phyloP scores from a whole-genome alignment of 2,888 invertebrate genomes.

The Chelonus formosanus region DNA sequence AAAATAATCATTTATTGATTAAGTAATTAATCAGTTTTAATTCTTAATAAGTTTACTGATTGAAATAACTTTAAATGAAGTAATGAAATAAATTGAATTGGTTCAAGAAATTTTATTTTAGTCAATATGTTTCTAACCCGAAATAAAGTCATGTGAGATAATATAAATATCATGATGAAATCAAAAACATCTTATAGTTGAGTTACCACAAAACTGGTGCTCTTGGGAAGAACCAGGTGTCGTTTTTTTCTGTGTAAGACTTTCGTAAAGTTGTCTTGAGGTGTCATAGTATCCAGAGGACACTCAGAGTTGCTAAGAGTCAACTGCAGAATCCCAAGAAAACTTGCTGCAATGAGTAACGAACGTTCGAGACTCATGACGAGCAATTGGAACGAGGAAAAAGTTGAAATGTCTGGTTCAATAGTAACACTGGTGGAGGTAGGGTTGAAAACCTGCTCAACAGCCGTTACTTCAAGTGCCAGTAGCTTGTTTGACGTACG shows the following conservation, averaged over 20 bases:
- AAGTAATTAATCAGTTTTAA: too few relatives aligned
- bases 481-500: slow-evolving; percentile 41
- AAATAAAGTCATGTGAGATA: neutral
- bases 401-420: slow-evolving; percentile 9
- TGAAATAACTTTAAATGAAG: neutral
- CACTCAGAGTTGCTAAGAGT: slow-evolving; percentile 43
- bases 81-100: neutral
- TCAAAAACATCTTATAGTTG: neutral
- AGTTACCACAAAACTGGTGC: slow-evolving; percentile 64
- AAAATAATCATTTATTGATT: neutral
- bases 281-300: slow-evolving; percentile 43
- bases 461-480: slow-evolving; percentile 16
- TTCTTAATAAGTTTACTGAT: too few relatives aligned
- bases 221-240: slow-evolving; percentile 63
- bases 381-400: slow-evolving; percentile 33
- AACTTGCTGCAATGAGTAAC: slow-evolving; percentile 43
- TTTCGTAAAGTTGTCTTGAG: slow-evolving; percentile 37
- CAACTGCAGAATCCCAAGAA: slow-evolving; percentile 39
- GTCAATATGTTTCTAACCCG: too few relatives aligned
- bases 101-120: neutral
- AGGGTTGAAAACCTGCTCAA: slow-evolving; percentile 15
- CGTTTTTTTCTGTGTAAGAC: slow-evolving; percentile 59
- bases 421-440: neutral
- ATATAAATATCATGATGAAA: slow-evolving; percentile 1
- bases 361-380: slow-evolving; percentile 44